Conservation (phyloP, 1,140 invertebrate genomes). For the Asobara japonica region DNA sequence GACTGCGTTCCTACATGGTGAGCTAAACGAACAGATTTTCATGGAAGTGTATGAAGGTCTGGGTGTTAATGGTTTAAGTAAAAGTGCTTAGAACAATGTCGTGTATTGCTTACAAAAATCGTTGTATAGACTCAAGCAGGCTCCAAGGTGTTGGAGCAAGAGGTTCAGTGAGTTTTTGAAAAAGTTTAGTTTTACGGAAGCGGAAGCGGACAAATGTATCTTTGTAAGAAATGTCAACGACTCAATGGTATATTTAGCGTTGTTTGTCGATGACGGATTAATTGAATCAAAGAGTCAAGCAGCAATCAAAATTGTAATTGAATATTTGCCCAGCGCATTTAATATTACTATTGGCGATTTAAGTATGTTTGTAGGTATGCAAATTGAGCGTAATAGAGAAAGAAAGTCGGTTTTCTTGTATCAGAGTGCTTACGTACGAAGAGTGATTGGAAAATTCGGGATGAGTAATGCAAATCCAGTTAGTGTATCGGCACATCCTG, state of each 20-base stretch:
- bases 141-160: slow-evolving; percentile 38
- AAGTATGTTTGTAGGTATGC: neutral
- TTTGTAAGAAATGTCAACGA: slow-evolving; percentile 25
- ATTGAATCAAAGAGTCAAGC: slow-evolving; percentile 32
- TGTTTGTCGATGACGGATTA: slow-evolving; percentile 39
- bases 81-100: neutral
- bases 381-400: neutral
- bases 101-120: neutral
- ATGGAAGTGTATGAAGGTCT: neutral
- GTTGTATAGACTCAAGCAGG: neutral
- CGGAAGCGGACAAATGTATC: slow-evolving; percentile 39
- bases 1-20: neutral
- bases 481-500: neutral
- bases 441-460: neutral
- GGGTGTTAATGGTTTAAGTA: too few species aligned
- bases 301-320: slow-evolving; percentile 31
- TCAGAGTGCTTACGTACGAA: neutral
- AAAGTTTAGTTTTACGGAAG: slow-evolving; percentile 33
- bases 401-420: neutral
- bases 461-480: neutral
- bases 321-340: slow-evolving; percentile 32
- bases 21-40: neutral
- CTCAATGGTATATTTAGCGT: slow-evolving; percentile 16
- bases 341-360: neutral
- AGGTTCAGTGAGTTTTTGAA: slow-evolving; percentile 37